Evolutionary conservation across 92 coral and sea anemone genomes (phyloP), one percentile per base, ranked within the genome.

Genomic region (Heteractis magnifica): DNA sequence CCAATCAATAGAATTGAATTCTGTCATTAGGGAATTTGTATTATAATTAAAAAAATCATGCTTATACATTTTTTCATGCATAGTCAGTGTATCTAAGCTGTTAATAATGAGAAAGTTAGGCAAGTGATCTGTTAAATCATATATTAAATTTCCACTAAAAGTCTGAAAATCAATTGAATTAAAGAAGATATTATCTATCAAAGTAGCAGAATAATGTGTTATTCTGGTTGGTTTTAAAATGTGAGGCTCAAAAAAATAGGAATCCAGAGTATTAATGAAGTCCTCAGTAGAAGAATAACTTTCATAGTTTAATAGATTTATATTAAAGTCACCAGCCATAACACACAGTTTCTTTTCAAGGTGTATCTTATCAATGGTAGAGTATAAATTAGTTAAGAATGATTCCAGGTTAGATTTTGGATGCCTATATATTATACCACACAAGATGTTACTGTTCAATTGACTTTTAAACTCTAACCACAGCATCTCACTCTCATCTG

Each of bases 371-470:
- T 82, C 87, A 49, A 87, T 15, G 77, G 80, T 56, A 8, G 48
- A n/a, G 74, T 87, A 82, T 26, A 90, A 75, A 6, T 62, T 53
- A 71, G 71, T 65, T 58, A 89, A 15, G 77, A 89, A 89, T n/a
- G 84, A 49, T 52, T 89, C 89, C 68, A 87, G 60, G 70, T 87
- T 76, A 44, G 85, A 82, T 73, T 78, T 77, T 4, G 85, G 90
- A 56, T 90, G 90, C 73, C 86, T 77, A 77, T 90, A 89, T 10
- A 82, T 79, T 49, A 89, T 76, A 56, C 87, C 85, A 76, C 92
- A 86, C 34, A 85, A 6, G 41, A 81, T 75, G 71, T 81, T 82
- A 14, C 72, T 78, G 56, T 77, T 71, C 52, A 6, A 34, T 26
- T 86, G 49, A n/a, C n/a, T n/a, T n/a, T n/a, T n/a, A n/a, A n/a